Evolutionary conservation across 2,797 vertebrate species (phyloP), one percentile per base, ranked within the genome.

Genomic region (Thamnophis elegans): DNA sequence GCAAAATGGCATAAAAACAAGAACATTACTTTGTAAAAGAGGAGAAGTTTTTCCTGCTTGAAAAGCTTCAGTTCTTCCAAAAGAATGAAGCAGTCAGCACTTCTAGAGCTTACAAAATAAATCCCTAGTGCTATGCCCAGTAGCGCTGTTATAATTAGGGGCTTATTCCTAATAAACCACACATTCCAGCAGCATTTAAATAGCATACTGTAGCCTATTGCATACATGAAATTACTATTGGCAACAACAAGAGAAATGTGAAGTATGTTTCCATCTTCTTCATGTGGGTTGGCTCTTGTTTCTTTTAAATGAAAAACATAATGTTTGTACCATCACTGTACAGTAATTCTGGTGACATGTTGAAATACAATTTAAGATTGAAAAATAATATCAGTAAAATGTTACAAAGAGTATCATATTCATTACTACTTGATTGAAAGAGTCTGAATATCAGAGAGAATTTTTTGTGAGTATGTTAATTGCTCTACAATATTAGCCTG

Each of bases 11-110:
- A 92, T 91, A 95, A 91, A 92, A 92, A 91, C 32, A 95, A 95
- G 47, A 94, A 91, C 62, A 92, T 0, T 0, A 32, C 32, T 96
- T 96, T 93, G n/a, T 95, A 93, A 95, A 92, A 89, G 78, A 32
- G 87, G 85, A 28, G 86, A 55, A 89, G 88, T 94, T 62, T 94
- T 94, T 88, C 18, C 36, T 90, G 62, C 28, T 96, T 96, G 94
- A 95, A 88, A 95, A 96, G 93, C 95, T 85, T 95, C 90, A 54
- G 60, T 90, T 90, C 92, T 88, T 90, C 88, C 65, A 88, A 95
- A 95, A 94, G 94, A 97, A 96, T 94, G 59, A 95, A 96, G 90
- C 20, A 93, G 91, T 96, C 96, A 95, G 94, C 96, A 95, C 95
- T 97, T 96, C 94, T 94, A 92, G 93, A 94, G 90, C 55, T 90